Percentiles rank a stretch among this genome's conserved stretches.
Conservation (phyloP, 2,113 vertebrate species). For the Myiagra hebetior region DNA sequence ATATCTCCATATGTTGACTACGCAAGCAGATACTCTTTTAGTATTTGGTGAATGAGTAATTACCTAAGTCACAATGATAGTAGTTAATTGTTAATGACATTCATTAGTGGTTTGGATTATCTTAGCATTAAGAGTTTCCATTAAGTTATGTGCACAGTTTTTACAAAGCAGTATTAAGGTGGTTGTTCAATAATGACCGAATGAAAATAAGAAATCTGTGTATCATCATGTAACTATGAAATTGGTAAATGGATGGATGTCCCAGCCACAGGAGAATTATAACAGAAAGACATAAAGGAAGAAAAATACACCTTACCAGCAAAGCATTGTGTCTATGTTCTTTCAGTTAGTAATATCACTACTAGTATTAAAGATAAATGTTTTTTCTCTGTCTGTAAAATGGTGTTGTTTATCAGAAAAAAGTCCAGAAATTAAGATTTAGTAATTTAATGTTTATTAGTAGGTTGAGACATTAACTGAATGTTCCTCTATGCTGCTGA, state of each 20-base stretch:
- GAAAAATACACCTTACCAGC: not conserved
- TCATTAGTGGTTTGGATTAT: constrained; percentile 16
- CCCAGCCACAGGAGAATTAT: not conserved
- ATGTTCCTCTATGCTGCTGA: not conserved
- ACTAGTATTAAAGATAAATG: not conserved
- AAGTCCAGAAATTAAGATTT: not conserved
- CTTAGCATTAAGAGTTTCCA: not conserved
- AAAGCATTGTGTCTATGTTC: not conserved
- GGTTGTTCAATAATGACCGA: not conserved
- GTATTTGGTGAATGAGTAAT: not conserved
- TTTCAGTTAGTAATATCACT: not conserved
- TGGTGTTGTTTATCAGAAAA: not conserved
- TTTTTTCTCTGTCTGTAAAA: not conserved
- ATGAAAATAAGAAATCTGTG: not conserved
- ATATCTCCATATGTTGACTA: not conserved
- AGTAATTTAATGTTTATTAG: not conserved
- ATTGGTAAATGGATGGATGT: not conserved
- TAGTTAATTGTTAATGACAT: not conserved
- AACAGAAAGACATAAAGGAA: not conserved
- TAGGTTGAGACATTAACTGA: not conserved
- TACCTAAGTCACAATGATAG: not conserved
- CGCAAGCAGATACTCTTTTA: not conserved
- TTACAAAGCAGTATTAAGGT: not conserved
- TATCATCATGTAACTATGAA: not conserved
- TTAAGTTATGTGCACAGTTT: not conserved